phyloP scores from a whole-genome alignment of 2,113 vertebrate genomes.

The Brachyistius frenatus region DNA sequence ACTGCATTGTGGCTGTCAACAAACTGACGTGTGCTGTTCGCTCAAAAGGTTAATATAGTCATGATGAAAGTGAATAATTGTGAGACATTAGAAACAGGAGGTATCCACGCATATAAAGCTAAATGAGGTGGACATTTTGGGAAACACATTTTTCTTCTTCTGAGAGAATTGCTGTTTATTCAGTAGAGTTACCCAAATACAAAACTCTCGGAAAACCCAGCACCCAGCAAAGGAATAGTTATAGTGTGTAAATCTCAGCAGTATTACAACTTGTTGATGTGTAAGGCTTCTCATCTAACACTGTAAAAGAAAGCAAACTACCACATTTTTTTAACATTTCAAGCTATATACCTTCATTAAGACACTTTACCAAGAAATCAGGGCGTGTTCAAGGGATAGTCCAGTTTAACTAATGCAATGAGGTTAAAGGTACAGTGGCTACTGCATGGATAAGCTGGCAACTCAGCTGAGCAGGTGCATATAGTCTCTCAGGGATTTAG shows the following conservation, averaged over 20 bases:
- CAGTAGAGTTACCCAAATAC: no score
- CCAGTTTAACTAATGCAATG: not conserved
- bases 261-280: no score
- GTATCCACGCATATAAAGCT: not conserved
- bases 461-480: constrained; percentile 10
- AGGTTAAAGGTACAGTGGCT: not conserved
- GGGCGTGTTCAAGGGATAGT: not conserved
- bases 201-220: no score
- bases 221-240: not conserved
- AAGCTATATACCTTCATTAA: no score
- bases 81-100: not conserved
- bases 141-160: not conserved
- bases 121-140: not conserved
- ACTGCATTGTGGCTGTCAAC: not conserved
- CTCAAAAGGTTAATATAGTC: not conserved
- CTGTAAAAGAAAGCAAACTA: not conserved
- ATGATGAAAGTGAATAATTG: not conserved
- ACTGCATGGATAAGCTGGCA: not conserved
- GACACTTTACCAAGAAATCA: not conserved
- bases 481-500: not conserved
- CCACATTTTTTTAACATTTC: not conserved
- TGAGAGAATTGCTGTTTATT: not conserved
- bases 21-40: not conserved
- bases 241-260: not conserved
- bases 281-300: not conserved